A percentile compares a stretch with the other conserved stretches of the same genome.
phyloP scores from a whole-genome alignment of 2,113 vertebrate species.

The Gavia stellata region DNA sequence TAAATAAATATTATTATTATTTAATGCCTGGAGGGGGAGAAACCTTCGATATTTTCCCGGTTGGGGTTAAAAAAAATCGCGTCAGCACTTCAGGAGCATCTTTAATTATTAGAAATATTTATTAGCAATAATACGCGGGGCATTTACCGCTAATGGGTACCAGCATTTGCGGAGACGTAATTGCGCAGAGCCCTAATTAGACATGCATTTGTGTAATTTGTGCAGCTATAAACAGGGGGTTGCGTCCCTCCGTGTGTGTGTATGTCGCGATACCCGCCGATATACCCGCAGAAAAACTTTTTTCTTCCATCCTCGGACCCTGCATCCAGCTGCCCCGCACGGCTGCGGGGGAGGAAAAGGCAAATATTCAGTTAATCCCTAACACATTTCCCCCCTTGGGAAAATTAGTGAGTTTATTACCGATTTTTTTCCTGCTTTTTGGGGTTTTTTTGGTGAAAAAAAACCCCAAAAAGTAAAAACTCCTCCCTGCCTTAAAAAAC shows the following conservation, averaged over 20 bases:
- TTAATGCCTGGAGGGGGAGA: too few species aligned
- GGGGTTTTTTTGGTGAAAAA: too few species aligned
- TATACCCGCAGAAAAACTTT: neutral
- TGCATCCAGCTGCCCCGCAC: neutral
- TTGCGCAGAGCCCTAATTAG: neutral
- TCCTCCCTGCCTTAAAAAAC: neutral
- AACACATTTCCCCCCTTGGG: neutral
- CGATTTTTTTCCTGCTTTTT: fast-evolving
- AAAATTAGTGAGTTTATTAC: neutral
- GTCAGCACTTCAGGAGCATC: neutral
- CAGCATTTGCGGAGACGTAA: neutral
- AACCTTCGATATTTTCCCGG: neutral
- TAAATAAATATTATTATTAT: too few species aligned
- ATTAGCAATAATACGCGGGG: neutral
- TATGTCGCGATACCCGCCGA: neutral
- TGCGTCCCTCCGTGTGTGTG: fast-evolving
- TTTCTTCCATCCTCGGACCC: neutral
- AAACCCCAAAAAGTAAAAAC: too few species aligned
- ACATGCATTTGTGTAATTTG: too few species aligned
- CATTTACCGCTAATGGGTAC: neutral
- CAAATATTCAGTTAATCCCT: neutral
- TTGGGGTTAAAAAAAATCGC: neutral
- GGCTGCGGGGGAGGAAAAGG: neutral
- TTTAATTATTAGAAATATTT: constrained; percentile 1
- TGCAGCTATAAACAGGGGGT: fast-evolving